Base-by-base conservation (phyloP, 1,140 invertebrate species). In the Drosophila ambigua region DNA sequence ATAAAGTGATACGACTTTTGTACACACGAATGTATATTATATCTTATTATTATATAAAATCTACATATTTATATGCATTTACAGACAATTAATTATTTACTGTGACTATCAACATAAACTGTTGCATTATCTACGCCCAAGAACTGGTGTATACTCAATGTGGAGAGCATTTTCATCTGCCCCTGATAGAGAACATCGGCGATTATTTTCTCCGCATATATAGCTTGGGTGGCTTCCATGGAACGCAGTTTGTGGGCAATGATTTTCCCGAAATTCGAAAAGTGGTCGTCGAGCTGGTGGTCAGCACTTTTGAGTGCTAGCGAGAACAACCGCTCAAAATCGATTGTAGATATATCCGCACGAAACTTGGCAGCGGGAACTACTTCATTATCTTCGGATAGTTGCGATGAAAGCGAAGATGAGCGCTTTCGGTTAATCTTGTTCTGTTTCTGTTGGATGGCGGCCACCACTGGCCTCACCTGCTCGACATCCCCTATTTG, bases 171-270 rank as follows among this genome's bases (percentile, higher is more conserved):
- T 79, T 92, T 92, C 91, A 93, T 92, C 71, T 92, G 92, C 1
- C 92, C 92, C 77, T 93, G 89, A 73, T 92, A 92, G 15, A 93
- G 81, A 28, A 93, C 81, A 71, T 93, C 92, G 28, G 87, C 84
- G 51, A 93, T 92, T 15, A 93, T 80, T 68, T 92, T 92, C 57
- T 92, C 90, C 0, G 92, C 92, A 55, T 92, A 92, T 41, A 84
- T 89, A 5, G 91, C 85, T 72, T 93, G 92, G 31, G 88, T 75
- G 28, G 77, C 49, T 2, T 90, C 79, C 92, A 93, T 92, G 23
- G 90, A 81, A 6, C 92, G 83, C 45, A 93, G 62, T 73, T 92
- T 92, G 48, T 92, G 84, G 11, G 92, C 92, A 52, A 93, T 88
- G 8, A 92, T 85, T 73, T 92, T 92, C 1, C 92, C 92, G 39